Evolutionary conservation across 2,797 vertebrate species (phyloP).

Genomic region (Macrochelys suwanniensis): DNA sequence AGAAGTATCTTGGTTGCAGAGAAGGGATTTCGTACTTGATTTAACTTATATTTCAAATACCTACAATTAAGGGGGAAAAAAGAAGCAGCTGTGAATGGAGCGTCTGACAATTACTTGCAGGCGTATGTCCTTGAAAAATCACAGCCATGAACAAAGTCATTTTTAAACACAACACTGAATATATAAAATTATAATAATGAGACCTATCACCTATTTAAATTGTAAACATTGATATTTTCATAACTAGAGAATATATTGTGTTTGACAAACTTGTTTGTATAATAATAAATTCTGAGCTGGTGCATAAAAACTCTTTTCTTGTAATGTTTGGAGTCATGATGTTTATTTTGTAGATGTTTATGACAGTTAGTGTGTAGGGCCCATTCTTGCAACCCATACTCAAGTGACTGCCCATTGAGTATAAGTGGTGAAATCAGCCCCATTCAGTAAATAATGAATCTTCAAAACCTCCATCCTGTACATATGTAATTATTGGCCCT

Average conservation of each 20-base stretch:
- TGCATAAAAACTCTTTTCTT: slow-evolving; percentile 56
- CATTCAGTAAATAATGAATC: neutral
- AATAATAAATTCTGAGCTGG: slow-evolving; percentile 81
- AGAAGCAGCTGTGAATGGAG: slow-evolving; percentile 61
- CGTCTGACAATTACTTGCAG: slow-evolving; percentile 21
- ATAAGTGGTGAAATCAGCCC: neutral
- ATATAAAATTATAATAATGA: slow-evolving; percentile 53
- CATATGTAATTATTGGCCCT: neutral
- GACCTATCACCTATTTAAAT: slow-evolving; percentile 68
- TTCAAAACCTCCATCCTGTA: neutral
- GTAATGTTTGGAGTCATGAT: neutral
- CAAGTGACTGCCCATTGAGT: neutral
- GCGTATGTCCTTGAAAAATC: slow-evolving; percentile 6
- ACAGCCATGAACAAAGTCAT: slow-evolving; percentile 69
- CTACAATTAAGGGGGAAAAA: slow-evolving; percentile 13
- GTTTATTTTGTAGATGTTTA: neutral
- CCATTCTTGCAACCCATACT: neutral
- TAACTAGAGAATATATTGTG: slow-evolving; percentile 81
- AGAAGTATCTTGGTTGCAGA: slow-evolving; percentile 52
- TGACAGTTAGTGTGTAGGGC: neutral
- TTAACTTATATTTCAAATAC: slow-evolving; percentile 49
- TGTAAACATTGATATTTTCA: slow-evolving; percentile 82
- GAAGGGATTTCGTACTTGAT: slow-evolving; percentile 48
- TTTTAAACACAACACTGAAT: slow-evolving; percentile 51
- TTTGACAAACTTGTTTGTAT: slow-evolving; percentile 82